Evolutionary conservation across 2,888 invertebrate species (phyloP), one percentile per base, ranked within the genome.

Genomic region (Drosophila eohydei): DNA sequence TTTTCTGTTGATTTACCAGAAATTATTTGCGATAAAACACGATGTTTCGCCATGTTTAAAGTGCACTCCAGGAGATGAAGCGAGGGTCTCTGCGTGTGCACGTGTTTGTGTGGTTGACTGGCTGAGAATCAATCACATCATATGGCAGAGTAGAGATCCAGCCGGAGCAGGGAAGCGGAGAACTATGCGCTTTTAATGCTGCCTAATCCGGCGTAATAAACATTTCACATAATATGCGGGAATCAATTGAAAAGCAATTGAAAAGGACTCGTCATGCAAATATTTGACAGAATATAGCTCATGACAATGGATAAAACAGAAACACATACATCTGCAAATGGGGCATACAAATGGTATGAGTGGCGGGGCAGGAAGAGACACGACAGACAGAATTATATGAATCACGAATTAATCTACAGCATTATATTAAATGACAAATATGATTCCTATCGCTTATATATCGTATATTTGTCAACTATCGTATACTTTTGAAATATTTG

Each of bases 11-110:
- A 88, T 91, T 92, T 91, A 87, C 88, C 88, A 86, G 84, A 85
- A 89, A 90, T 92, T 88, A 88, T 90, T 89, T 89, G 91, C 83
- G 92, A 92, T 92, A 92, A 92, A 92, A 91, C 92, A 92, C 91
- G 92, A 68, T 91, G 90, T 90, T 90, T 89, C 89, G 81, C 81
- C 87, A 89, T 90, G 84, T 79, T 91, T 79, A 76, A 84, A 91
- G 91, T 89, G 85, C 83, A 83, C 89, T 87, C 54, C 74, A 83
- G 50, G 60, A 76, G 60, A 57, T 56, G 73, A 52, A 66, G 58
- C 74, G 56, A 54, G 9, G 40, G 54, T 14, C 21, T 50, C 14
- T 34, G n/a, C 12, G 16, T 41, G 4, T 14, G 12, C 2, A 30
- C 4, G 41, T 14, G 12, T 56, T 21, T 14, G 14, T 38, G 48